Base-by-base conservation (phyloP, 2,888 invertebrate species). In the Ditylenchus weischeri region DNA sequence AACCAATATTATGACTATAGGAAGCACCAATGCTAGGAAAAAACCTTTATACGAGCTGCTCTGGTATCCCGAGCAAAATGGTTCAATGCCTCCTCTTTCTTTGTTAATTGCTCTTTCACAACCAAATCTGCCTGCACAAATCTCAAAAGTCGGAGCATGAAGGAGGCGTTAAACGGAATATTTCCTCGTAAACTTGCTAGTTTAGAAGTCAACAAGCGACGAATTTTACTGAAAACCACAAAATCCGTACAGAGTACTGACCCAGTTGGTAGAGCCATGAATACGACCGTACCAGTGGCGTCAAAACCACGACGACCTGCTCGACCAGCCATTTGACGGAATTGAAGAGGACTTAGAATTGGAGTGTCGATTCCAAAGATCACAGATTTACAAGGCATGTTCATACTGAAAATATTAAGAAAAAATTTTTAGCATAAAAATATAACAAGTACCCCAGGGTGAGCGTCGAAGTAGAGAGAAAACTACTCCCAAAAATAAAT, bases 371-470 rank as follows among this genome's bases (percentile, higher is more conserved):
- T 79, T 62, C 81, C 81, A 69, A 81, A 81, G 57, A 81, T 72
- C 57, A 81, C 81, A 21, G 81, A 77, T 69, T 81, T 81, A 74
- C 81, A 81, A 21, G 81, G 81, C 81, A 81, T 80, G 78, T 81
- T 81, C 67, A 81, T 79, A 76, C 80, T 78, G 66, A 62, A 35
- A 21, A 50, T 48, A 63, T 7, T 21, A 11, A 11, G 4, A 35
- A 66, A 7, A 36, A 65, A 18, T 21, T 21, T 43, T 49, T 6
- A 10, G n/a, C n/a, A n/a, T n/a, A n/a, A 23, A 51, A 51, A 51
- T 51, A 10, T 51, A 51, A 8, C 7, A 51, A 51, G 13, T 21
- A 77, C 76, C 78, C 81, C 60, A 81, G 72, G 66, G 81, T 80
- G 57, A 81, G 75, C 19, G 81, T 81, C 4, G 78, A 75, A 0